These are phyloP conservation scores for Nebria brevicollis DNA, from an alignment of 2,888 invertebrate species.

Conservation along the genomic window DNA sequence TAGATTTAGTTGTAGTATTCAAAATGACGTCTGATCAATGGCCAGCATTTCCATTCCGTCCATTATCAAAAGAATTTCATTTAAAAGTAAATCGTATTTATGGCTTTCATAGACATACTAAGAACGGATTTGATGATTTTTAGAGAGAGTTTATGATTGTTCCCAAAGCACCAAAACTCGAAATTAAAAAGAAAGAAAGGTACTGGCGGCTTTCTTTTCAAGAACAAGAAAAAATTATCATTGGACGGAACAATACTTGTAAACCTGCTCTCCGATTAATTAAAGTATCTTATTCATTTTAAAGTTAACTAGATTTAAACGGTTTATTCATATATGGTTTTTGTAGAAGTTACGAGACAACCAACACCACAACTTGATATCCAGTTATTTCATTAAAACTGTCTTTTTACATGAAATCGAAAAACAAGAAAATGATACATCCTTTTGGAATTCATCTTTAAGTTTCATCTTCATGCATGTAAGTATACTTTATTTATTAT, in stretches of 20 bases:
- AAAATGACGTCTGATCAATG: slow-evolving; percentile 62
- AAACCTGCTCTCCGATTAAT: slow-evolving; percentile 58
- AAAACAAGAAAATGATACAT: slow-evolving; percentile 51
- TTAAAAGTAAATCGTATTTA: slow-evolving; percentile 19
- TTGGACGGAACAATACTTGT: slow-evolving; percentile 52
- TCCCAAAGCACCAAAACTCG: slow-evolving; percentile 55
- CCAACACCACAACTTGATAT: slow-evolving; percentile 56
- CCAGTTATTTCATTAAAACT: slow-evolving; percentile 65
- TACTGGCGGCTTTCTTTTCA: slow-evolving; percentile 62
- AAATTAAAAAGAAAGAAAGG: slow-evolving; percentile 42
- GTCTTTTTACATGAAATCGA: slow-evolving; percentile 60
- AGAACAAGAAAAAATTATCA: slow-evolving; percentile 59
- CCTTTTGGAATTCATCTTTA: slow-evolving; percentile 51
- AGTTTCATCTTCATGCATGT: slow-evolving; percentile 56
- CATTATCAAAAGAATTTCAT: slow-evolving; percentile 48
- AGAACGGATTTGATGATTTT: slow-evolving; percentile 29
- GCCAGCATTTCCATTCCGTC: slow-evolving; percentile 54
- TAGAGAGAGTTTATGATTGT: slow-evolving; percentile 56
- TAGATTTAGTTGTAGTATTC: slow-evolving; percentile 68
- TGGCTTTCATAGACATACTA: neutral
- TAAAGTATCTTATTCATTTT: slow-evolving; percentile 49
- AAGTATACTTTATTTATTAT: slow-evolving; percentile 9
- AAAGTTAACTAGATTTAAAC: neutral
- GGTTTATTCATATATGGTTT: neutral
- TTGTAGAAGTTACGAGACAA: slow-evolving; percentile 60